Evolutionary conservation across 2,888 invertebrate species (phyloP).

Genomic region (Ecliptopera silaceata): DNA sequence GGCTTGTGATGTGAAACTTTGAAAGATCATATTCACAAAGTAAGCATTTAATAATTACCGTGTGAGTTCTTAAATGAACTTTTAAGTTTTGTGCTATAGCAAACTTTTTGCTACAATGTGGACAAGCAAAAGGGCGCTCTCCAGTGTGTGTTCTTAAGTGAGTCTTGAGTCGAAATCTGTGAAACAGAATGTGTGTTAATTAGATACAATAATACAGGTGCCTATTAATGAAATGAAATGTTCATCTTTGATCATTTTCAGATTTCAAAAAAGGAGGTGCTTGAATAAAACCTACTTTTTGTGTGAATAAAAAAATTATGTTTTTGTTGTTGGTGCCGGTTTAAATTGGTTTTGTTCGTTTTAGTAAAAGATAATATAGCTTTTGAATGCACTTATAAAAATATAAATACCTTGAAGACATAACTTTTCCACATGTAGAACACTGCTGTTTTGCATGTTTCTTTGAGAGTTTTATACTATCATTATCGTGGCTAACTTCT

Average conservation of each 20-base stretch:
- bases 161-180: constrained; percentile 72
- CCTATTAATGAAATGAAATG: too few species aligned
- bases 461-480: constrained; percentile 21
- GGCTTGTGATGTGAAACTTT: too few species aligned
- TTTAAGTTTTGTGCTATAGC: constrained; percentile 69
- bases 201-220: too few species aligned
- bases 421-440: constrained; percentile 77
- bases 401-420: constrained; percentile 72
- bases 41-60: constrained; percentile 50
- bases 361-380: too few species aligned
- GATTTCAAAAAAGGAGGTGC: too few species aligned
- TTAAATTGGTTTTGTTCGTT: too few species aligned
- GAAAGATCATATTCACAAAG: too few species aligned
- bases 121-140: constrained; percentile 65
- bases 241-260: too few species aligned
- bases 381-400: too few species aligned
- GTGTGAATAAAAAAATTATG: too few species aligned
- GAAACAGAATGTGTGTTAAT: constrained; percentile 25
- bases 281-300: too few species aligned
- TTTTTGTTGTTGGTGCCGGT: too few species aligned
- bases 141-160: constrained; percentile 71
- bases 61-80: constrained; percentile 72
- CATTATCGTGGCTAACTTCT: constrained; percentile 22
- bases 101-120: constrained; percentile 69
- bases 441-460: constrained; percentile 62